Base-by-base conservation (phyloP, 1,140 invertebrate species). In the Magallana ariakensis region DNA sequence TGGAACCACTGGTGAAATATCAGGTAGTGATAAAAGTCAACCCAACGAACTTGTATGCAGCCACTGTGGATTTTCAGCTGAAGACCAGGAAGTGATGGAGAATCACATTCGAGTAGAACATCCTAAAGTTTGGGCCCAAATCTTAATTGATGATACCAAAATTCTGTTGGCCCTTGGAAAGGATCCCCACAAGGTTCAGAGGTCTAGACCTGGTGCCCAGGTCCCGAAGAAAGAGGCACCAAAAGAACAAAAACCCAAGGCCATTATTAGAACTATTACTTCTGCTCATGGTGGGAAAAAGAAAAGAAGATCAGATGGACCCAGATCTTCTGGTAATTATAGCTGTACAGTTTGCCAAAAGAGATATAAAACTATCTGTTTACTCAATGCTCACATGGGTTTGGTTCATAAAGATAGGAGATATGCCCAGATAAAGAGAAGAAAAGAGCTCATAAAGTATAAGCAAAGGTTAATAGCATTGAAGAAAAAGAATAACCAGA, bases 91-190 rank as follows among this genome's bases (percentile, higher is more conserved):
- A 75, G 66, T 75, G 3, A 75, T 75, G 66, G 66, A 75, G 66
- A 75, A 75, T 26, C 66, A 75, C 66, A 75, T 75, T 11, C 66
- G 66, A 75, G 66, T 75, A 13, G 66, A 75, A 75, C 66, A 75
- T 22, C 66, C 66, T 11, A 75, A 75, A 75, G 33, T 75, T 13
- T 75, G 66, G 66, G 66, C 66, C 33, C 66, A 75, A 11, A 75
- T 75, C 19, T 13, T 75, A 26, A 33, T 75, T 26, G 66, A 75
- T 26, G 66, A 75, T 26, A 75, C 66, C 22, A 75, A 75, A 75
- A 75, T 75, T 26, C 13, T 75, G 11, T 26, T 75, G 7, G 66
- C 66, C 33, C 66, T 75, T 33, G 66, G 66, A 15, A 75, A 75
- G 33, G 22, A 75, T 75, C 22, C 66, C 0, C 22, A 26, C 1